Percentiles rank a stretch among this genome's conserved stretches.
These are phyloP conservation scores for Aurelia aurita DNA, from an alignment of 30 jellyfish, hydroid and myxozoan genomes.

Conservation along the genomic window DNA sequence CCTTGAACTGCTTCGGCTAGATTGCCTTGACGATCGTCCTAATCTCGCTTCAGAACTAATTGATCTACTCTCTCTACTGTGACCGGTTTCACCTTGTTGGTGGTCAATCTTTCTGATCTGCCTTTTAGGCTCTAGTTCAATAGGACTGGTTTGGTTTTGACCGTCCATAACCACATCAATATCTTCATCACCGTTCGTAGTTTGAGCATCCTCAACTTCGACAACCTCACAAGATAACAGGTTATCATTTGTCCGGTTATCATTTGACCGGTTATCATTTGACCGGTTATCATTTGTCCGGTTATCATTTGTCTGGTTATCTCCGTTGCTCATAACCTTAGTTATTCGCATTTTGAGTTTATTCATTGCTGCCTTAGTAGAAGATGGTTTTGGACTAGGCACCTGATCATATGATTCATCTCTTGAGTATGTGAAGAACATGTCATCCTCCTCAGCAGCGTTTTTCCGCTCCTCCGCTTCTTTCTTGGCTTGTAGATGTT, in stretches of 20 bases:
- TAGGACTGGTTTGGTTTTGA: slow-evolving; percentile 15
- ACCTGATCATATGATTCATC: slow-evolving; percentile 93
- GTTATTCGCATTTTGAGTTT: slow-evolving; percentile 29
- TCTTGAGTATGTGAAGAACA: slow-evolving; percentile 93
- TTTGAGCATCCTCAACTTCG: slow-evolving; percentile 2
- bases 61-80: no score
- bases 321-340: slow-evolving; percentile 26
- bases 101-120: background rate
- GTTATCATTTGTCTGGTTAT: slow-evolving; percentile 5
- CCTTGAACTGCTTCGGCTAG: slow-evolving; percentile 57
- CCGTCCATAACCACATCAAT: slow-evolving; percentile 43
- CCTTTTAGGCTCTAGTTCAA: background rate
- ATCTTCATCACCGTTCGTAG: slow-evolving; percentile 20
- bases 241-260: no score
- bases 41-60: no score
- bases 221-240: slow-evolving; percentile 24
- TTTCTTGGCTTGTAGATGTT: slow-evolving; percentile 92
- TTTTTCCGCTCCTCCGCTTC: slow-evolving; percentile 98
- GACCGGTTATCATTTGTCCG: no score
- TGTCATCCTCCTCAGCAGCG: slow-evolving; percentile 97
- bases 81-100: no score
- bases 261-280: slow-evolving; percentile 3
- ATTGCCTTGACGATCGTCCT: slow-evolving; percentile 30
- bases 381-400: slow-evolving; percentile 54
- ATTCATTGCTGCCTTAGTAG: slow-evolving; percentile 21